phyloP scores from a whole-genome alignment of 2,113 vertebrate genomes.

The Mustela nigripes region DNA sequence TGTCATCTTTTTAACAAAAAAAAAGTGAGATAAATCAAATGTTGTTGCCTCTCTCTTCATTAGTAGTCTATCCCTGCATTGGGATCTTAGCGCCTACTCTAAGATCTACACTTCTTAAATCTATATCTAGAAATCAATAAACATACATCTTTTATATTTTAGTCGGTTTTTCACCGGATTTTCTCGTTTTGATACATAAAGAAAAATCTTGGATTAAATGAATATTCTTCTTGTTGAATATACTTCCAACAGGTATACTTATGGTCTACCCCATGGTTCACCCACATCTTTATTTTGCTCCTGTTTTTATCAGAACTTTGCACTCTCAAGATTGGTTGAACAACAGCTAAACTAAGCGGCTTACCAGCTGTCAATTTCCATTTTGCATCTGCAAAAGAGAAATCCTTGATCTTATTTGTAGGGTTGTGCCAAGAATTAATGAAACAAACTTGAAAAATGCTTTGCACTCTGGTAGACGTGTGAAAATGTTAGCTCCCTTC shows the following conservation, averaged over 20 bases:
- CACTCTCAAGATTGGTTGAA: neutral
- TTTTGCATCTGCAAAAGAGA: conserved; percentile 9
- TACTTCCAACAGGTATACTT: neutral
- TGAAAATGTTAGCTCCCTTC: neutral
- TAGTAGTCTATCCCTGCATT: neutral
- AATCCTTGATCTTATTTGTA: neutral
- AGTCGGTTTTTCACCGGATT: conserved; percentile 15
- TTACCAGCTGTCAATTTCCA: conserved; percentile 19
- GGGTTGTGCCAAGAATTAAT: conserved; percentile 1
- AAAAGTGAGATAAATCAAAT: conserved; percentile 10
- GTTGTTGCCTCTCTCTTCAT: neutral
- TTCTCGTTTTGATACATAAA: conserved; percentile 16
- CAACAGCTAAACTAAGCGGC: neutral
- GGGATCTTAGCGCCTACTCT: neutral
- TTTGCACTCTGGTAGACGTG: neutral
- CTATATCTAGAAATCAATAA: conserved; percentile 39
- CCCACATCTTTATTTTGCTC: neutral
- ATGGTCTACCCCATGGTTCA: neutral
- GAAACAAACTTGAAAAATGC: conserved; percentile 8
- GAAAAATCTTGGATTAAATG: conserved; percentile 5
- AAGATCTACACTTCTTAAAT: conserved; percentile 1
- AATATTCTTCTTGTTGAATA: neutral
- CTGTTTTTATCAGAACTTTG: neutral
- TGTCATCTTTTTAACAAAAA: conserved; percentile 7
- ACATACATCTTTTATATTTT: conserved; percentile 17